Evolutionary conservation across 2,888 invertebrate genomes (phyloP).

Genomic region (Phragmatobia fuliginosa): DNA sequence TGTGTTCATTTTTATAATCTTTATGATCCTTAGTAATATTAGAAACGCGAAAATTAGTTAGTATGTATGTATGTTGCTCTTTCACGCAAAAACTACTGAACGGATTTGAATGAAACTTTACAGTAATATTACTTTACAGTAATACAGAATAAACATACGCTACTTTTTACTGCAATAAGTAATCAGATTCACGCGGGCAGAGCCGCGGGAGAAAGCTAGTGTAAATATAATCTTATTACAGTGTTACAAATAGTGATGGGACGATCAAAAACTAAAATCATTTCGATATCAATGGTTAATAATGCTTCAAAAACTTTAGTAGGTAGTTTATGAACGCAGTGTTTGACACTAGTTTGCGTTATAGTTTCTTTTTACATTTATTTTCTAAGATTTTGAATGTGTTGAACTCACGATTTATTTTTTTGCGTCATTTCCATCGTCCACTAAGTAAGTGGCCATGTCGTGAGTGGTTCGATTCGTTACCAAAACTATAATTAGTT

Average conservation of each 20-base stretch:
- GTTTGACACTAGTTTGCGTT: constrained; percentile 59
- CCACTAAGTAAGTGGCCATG: constrained; percentile 67
- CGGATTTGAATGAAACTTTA: too few species aligned
- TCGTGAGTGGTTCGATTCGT: constrained; percentile 80
- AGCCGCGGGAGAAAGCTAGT: too few species aligned
- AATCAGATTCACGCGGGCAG: too few species aligned
- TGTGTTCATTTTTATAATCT: constrained; percentile 35
- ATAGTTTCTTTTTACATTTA: constrained; percentile 62
- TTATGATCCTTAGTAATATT: too few species aligned
- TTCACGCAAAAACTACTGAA: too few species aligned
- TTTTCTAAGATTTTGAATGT: constrained; percentile 67
- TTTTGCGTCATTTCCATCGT: constrained; percentile 71
- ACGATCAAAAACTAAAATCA: constrained; percentile 41
- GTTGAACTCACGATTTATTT: constrained; percentile 75
- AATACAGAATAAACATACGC: too few species aligned
- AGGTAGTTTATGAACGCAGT: constrained; percentile 41
- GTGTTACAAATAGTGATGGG: constrained; percentile 35
- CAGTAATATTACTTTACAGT: too few species aligned
- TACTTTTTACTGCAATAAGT: too few species aligned
- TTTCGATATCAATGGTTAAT: constrained; percentile 34
- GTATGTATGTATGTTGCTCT: too few species aligned
- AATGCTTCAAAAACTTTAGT: constrained; percentile 26
- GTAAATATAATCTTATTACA: constrained; percentile 36
- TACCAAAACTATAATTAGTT: constrained; percentile 80
- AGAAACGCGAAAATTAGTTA: too few species aligned